Percentiles rank a stretch among this genome's conserved stretches.
phyloP scores from a whole-genome alignment of 2,113 vertebrate genomes.

The Pedetes capensis region DNA sequence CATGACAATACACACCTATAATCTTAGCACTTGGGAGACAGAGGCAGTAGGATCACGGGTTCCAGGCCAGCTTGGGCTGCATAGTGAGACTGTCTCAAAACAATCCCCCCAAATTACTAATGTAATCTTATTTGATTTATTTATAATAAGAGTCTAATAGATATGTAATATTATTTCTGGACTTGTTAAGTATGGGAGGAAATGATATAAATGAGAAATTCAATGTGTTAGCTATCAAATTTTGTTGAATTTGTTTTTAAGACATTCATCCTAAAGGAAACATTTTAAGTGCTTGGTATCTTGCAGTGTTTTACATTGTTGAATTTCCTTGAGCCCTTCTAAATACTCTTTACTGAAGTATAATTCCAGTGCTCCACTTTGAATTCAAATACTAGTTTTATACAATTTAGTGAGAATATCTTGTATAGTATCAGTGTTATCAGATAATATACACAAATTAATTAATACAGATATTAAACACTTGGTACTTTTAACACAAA shows the following conservation, averaged over 20 bases:
- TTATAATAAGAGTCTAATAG: background rate
- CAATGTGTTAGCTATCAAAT: background rate
- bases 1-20: no score
- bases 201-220: background rate
- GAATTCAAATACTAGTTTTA: background rate
- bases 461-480: background rate
- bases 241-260: slow-evolving; percentile 27
- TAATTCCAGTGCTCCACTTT: background rate
- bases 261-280: background rate
- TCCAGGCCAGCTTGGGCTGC: no score
- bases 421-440: background rate
- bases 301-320: background rate
- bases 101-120: no score
- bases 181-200: background rate
- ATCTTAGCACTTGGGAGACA: no score
- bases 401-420: background rate
- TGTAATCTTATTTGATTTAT: background rate
- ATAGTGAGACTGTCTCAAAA: no score
- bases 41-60: no score
- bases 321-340: background rate
- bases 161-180: no score
- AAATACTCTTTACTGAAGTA: background rate
- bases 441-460: background rate
- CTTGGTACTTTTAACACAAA: background rate
- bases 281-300: background rate